A percentile compares a stretch with the other conserved stretches of the same genome.
phyloP scores from a whole-genome alignment of 2,888 invertebrate species.

The Zhengitettix transpicula region DNA sequence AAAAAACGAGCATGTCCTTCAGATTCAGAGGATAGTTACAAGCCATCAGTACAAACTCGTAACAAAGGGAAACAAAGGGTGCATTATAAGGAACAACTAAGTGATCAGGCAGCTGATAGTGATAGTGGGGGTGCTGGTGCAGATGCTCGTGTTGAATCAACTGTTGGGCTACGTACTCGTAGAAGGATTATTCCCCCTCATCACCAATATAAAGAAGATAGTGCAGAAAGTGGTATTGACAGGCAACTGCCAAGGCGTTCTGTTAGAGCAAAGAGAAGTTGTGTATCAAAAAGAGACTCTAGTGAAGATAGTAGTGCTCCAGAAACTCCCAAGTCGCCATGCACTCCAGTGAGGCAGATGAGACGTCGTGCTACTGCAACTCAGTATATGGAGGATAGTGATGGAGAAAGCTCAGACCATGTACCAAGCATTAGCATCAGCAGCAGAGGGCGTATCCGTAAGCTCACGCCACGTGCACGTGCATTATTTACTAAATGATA shows the following conservation, averaged over 20 bases:
- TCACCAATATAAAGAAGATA: slow-evolving; percentile 1
- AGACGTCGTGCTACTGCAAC: slow-evolving; percentile 23
- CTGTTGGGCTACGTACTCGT: background rate
- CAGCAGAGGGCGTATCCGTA: slow-evolving; percentile 70
- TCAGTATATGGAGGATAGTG: slow-evolving; percentile 26
- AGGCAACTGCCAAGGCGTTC: slow-evolving; percentile 13
- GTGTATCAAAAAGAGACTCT: slow-evolving; percentile 5
- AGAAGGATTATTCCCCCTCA: background rate
- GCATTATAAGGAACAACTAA: background rate
- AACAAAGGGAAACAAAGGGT: background rate
- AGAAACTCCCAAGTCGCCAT: slow-evolving; percentile 17
- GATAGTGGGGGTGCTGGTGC: background rate
- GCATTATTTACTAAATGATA: slow-evolving; percentile 30
- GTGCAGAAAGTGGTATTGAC: slow-evolving; percentile 21
- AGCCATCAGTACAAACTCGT: slow-evolving; percentile 21
- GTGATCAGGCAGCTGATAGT: background rate
- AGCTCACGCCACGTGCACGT: slow-evolving; percentile 62
- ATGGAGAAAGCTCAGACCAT: slow-evolving; percentile 11
- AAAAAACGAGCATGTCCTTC: slow-evolving; percentile 3
- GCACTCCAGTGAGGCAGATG: slow-evolving; percentile 21
- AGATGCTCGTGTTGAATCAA: background rate
- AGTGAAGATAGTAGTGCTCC: slow-evolving; percentile 17
- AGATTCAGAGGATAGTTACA: slow-evolving; percentile 38
- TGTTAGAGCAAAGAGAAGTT: background rate
- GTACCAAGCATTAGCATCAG: slow-evolving; percentile 37